Evolutionary conservation across 2,797 vertebrate genomes (phyloP).

Genomic region (Okamejei kenojei): DNA sequence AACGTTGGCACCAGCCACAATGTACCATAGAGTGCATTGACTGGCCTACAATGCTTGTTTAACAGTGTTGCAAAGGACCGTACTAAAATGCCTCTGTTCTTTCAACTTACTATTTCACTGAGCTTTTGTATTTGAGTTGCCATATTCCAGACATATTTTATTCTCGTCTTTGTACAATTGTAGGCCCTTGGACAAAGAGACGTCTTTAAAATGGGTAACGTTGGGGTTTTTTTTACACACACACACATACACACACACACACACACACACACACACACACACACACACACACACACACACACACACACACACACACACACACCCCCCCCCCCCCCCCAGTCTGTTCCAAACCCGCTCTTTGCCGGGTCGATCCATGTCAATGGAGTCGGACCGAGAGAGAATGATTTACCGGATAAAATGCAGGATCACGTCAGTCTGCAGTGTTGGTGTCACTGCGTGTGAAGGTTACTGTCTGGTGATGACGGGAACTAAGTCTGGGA

Average conservation of each 20-base stretch:
- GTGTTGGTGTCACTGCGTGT: neutral
- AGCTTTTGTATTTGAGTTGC: conserved; percentile 34
- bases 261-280: no score
- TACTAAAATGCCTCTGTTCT: conserved; percentile 7
- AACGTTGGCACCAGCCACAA: neutral
- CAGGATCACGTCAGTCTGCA: neutral
- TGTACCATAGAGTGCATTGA: neutral
- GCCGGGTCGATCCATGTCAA: neutral
- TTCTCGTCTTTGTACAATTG: conserved; percentile 31
- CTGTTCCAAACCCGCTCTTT: neutral
- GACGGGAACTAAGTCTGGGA: no score
- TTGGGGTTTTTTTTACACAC: neutral
- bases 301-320: no score
- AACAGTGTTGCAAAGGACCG: conserved; percentile 19
- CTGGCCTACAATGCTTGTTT: conserved; percentile 19
- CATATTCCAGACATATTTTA: conserved; percentile 35
- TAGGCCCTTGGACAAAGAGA: neutral
- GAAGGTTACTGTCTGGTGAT: no score
- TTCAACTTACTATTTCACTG: conserved; percentile 30
- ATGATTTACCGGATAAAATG: neutral
- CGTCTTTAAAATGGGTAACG: neutral
- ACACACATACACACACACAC: no score
- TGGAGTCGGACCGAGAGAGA: neutral
- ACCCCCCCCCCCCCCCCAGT: neutral
- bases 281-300: no score